Evolutionary conservation across 1,140 invertebrate genomes (phyloP), one percentile per base, ranked within the genome.

Genomic region (Achroia grisella): DNA sequence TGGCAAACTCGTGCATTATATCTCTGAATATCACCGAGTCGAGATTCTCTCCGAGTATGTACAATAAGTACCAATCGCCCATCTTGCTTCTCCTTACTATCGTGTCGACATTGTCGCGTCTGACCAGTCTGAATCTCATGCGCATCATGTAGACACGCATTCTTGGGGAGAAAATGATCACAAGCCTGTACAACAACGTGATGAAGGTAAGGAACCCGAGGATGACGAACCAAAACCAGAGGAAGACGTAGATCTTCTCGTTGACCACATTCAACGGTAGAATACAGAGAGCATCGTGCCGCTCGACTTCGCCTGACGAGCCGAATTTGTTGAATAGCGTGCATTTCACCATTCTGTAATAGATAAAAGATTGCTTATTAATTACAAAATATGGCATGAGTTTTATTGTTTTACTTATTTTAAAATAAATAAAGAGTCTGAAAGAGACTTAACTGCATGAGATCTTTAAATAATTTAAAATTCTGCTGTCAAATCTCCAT

Each of bases 151-250:
- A 96, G 31, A 97, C 95, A 52, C 95, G 89, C 90, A 95, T 95
- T 37, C 94, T 67, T 0, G 89, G 89, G 8, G 88, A 89, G 44
- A 91, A 80, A 44, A 91, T 89, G 51, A 91, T 89, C 31, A 90
- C 77, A 47, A 91, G 59, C 44, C 91, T 88, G 84, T 89, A 90
- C 43, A 91, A 58, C 17, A 92, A 86, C n/a, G 89, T 88, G 55
- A 90, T 74, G 51, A 88, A 88, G 10, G 89, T 90, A 44, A 91
- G 80, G 33, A 88, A 86, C 56, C 92, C 90, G 33, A 97, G 87
- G 37, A 95, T 89, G 62, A 96, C 92, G 87, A 97, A 97, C 96
- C 96, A 97, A 87, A 97, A 97, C 96, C 96, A 97, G 0, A 97
- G 88, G 86, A 97, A 96, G 4, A 97, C 93, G 88, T 97, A 97